A percentile compares a stretch with the other conserved stretches of the same genome.
phyloP scores from a whole-genome alignment of 2,113 vertebrate species.

The Camelus bactrianus region DNA sequence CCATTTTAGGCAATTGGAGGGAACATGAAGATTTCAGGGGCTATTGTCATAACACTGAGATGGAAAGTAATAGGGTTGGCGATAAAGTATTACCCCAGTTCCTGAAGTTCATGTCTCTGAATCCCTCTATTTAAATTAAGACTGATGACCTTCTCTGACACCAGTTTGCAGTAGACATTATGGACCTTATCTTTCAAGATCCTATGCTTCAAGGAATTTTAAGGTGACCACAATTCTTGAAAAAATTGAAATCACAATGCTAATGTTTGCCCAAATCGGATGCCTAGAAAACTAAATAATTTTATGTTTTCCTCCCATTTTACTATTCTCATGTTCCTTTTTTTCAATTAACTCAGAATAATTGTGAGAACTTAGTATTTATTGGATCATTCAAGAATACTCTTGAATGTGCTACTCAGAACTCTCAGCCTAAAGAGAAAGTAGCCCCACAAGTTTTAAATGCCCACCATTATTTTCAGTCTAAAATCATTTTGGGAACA shows the following conservation, averaged over 20 bases:
- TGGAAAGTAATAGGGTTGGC: not conserved
- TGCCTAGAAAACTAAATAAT: constrained; percentile 27
- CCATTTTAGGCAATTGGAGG: not conserved
- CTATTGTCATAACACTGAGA: not conserved
- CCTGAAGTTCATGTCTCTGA: not conserved
- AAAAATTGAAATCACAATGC: not conserved
- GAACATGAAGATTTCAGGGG: not conserved
- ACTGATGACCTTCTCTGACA: not conserved
- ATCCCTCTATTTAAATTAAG: not conserved
- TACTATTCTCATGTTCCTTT: not conserved
- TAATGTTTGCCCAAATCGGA: not conserved
- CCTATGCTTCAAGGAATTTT: not conserved
- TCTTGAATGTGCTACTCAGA: not conserved
- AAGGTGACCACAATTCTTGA: not conserved
- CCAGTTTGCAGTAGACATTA: not conserved
- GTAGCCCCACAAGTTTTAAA: not conserved
- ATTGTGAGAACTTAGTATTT: constrained; percentile 40
- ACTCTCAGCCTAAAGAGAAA: not conserved
- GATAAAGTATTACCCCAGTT: not conserved
- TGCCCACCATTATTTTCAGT: constrained; percentile 16
- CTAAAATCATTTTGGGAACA: constrained; percentile 30
- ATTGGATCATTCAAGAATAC: not conserved
- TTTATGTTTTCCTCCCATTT: not conserved
- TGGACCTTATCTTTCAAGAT: not conserved
- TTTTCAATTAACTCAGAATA: constrained; percentile 36